Base-by-base conservation (phyloP, 2,888 invertebrate species). In the Teinopalpus imperialis region DNA sequence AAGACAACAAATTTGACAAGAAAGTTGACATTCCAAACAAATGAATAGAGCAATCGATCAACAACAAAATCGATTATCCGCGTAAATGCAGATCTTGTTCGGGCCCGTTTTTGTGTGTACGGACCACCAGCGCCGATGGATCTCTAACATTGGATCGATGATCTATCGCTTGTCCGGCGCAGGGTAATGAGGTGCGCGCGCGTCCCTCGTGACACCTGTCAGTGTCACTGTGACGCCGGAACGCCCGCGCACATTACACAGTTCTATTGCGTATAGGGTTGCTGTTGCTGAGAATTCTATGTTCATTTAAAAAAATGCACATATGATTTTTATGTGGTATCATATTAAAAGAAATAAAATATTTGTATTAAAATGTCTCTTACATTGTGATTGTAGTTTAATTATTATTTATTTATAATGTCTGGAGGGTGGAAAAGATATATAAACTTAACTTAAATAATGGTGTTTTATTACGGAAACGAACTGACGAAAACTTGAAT, bases 181-280 rank as follows among this genome's bases (percentile, higher is more conserved):
- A 62, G 63, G 65, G 61, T 63, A 68, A 59, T 63, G 69, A 66
- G 63, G 59, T 74, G 82, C 74, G 79, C 66, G 64, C 69, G 75
- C 75, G 70, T 66, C 74, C 61, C 69, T 68, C 64, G 73, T 83
- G 87, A 86, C 86, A 87, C 81, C 83, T 86, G 86, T 87, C 86
- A 86, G 70, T 80, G 79, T 82, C 81, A 72, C 42, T 52, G 49
- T 78, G 81, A 82, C 74, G 71, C 65, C 61, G 65, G 77, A 74
- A 78, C 83, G 82, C 83, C 82, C 79, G 82, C 71, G 74, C 71
- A 70, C 64, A 51, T 63, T 30, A 39, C 66, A 55, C 63, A 74
- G 75, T 78, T 79, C 75, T 68, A 71, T 73, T 67, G 43, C 48
- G 43, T 27, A 40, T 48, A 56, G 46, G 46, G 46, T n/a, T 41